A percentile compares a stretch with the other conserved stretches of the same genome.
phyloP scores from a whole-genome alignment of 2,888 invertebrate species.

The Drosophila planitibia region DNA sequence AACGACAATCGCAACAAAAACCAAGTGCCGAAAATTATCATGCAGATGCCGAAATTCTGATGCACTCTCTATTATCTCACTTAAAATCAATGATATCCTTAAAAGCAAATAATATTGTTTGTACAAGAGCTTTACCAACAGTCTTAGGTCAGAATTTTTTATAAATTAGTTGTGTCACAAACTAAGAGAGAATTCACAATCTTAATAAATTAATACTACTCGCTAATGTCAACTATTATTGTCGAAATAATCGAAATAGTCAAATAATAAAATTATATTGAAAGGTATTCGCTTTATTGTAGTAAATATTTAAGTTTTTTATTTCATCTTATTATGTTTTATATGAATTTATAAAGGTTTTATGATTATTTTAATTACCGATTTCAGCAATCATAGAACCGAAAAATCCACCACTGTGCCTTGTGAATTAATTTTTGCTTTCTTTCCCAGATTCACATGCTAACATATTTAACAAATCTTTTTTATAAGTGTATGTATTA shows the following conservation, averaged over 20 bases:
- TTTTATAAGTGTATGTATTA: neutral
- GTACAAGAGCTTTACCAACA: neutral
- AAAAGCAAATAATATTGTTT: neutral
- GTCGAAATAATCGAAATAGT: neutral
- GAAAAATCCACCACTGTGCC: neutral
- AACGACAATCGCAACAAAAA: constrained; percentile 51
- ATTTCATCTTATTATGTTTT: neutral
- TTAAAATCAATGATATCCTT: neutral
- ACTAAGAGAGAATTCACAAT: neutral
- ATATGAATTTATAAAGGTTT: neutral
- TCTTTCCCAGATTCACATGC: neutral
- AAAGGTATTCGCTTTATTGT: neutral
- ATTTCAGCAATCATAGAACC: neutral
- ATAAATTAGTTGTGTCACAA: neutral
- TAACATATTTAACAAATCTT: neutral
- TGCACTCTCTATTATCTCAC: constrained; percentile 8
- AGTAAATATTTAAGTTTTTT: neutral
- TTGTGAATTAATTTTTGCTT: neutral
- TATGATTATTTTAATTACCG: neutral
- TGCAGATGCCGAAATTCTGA: constrained; percentile 15
- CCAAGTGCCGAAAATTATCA: constrained; percentile 25
- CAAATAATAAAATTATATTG: neutral
- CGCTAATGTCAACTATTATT: neutral
- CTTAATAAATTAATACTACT: neutral
- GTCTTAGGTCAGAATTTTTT: neutral